These are phyloP conservation scores for Odocoileus hemionus DNA, from an alignment of 2,113 vertebrate species.

Conservation along the genomic window DNA sequence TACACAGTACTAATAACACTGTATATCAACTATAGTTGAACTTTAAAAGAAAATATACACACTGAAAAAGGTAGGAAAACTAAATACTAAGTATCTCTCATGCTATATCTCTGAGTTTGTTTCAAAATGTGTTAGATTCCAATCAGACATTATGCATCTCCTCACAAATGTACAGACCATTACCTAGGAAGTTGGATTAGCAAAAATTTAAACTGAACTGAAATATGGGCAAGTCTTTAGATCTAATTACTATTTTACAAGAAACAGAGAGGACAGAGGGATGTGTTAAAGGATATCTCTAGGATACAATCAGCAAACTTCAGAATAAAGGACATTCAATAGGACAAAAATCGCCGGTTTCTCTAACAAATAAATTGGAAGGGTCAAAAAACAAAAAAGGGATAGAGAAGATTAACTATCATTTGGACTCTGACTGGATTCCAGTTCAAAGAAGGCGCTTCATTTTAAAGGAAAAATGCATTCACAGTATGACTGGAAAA, in stretches of 20 bases:
- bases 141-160: not conserved
- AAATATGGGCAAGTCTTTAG: not conserved
- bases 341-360: not conserved
- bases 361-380: constrained; percentile 7
- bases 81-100: not conserved
- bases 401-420: not conserved
- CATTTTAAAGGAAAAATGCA: not conserved
- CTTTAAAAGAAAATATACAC: not conserved
- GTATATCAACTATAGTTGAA: not conserved
- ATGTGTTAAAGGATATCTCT: not conserved
- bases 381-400: not conserved
- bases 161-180: not conserved
- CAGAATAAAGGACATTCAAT: not conserved
- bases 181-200: not conserved
- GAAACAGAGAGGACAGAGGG: not conserved
- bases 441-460: constrained; percentile 6
- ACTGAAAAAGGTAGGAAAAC: not conserved
- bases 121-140: not conserved
- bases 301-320: not conserved
- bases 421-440: not conserved
- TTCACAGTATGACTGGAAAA: not conserved
- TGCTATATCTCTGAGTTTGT: not conserved
- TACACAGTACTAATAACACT: not conserved
- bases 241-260: not conserved
- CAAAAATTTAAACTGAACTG: not conserved